A percentile compares a stretch with the other conserved stretches of the same genome.
Evolutionary conservation across 2,113 vertebrate genomes (phyloP).

Genomic region (Uropsilus gracilis): DNA sequence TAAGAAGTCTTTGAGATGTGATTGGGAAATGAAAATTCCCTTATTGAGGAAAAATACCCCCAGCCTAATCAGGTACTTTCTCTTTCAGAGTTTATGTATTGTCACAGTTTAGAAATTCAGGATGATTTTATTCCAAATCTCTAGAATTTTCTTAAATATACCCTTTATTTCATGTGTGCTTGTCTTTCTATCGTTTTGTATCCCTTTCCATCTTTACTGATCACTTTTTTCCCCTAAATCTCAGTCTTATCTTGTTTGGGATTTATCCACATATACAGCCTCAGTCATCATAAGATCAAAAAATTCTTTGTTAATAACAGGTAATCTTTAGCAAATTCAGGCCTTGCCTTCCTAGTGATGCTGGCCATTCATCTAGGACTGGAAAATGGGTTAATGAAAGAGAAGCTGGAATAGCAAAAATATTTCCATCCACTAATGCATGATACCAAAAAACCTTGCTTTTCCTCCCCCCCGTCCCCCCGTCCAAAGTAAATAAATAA

Average conservation of each 20-base stretch:
- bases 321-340: neutral
- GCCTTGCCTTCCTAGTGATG: neutral
- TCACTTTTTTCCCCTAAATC: neutral
- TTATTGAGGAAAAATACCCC: neutral
- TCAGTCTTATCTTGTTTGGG: neutral
- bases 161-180: neutral
- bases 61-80: neutral
- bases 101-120: neutral
- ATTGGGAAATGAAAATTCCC: neutral
- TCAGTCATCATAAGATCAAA: neutral
- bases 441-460: neutral
- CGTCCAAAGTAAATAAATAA: no score
- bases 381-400: neutral
- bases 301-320: neutral
- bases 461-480: no score
- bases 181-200: neutral
- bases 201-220: neutral
- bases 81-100: neutral
- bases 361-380: neutral
- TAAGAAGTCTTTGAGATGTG: neutral
- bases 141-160: neutral
- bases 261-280: neutral
- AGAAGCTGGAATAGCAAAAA: neutral
- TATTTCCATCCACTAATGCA: neutral
- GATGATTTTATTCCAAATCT: neutral